Evolutionary conservation across 2,113 vertebrate species (phyloP).

Genomic region (Daphoenositta chrysoptera): DNA sequence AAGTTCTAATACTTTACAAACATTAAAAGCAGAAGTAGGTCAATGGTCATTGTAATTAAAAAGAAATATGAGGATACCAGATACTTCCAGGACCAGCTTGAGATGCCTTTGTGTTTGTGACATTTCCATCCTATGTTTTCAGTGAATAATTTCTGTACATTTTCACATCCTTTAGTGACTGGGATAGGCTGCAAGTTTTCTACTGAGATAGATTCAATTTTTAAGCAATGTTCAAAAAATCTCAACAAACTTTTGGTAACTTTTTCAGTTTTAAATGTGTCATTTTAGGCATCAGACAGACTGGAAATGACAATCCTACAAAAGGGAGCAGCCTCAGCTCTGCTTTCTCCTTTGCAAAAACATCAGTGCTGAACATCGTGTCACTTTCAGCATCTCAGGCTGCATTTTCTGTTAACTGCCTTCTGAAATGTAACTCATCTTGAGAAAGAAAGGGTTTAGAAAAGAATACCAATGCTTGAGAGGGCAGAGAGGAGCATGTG

Average conservation of each 20-base stretch:
- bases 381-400: background rate
- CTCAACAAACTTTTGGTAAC: background rate
- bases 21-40: background rate
- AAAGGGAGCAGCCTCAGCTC: background rate
- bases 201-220: background rate
- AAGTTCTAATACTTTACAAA: background rate
- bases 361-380: background rate
- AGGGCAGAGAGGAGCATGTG: background rate
- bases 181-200: background rate
- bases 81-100: background rate
- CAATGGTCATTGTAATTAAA: background rate
- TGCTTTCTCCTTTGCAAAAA: background rate
- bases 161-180: background rate
- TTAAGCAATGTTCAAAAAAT: background rate
- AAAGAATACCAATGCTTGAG: background rate
- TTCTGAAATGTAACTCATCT: background rate
- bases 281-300: background rate
- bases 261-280: background rate
- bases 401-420: background rate
- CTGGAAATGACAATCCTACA: background rate
- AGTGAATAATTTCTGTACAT: background rate
- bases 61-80: background rate
- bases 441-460: background rate
- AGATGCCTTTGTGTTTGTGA: background rate
- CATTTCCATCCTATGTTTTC: background rate